phyloP scores from a whole-genome alignment of 2,797 vertebrate genomes.

The Tangara arthus region DNA sequence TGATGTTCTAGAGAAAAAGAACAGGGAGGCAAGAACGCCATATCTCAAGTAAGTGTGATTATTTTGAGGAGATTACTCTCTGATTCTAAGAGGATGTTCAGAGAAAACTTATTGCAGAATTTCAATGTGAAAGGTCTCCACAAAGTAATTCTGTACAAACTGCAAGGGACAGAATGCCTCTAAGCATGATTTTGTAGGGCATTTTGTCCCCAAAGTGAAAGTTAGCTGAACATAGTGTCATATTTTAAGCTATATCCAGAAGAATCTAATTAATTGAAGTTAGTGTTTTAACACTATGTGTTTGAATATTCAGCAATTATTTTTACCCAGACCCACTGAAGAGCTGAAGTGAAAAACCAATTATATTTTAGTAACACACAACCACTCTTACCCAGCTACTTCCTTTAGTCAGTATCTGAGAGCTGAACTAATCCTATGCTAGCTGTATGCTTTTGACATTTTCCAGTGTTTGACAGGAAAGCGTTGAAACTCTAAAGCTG shows the following conservation, averaged over 20 bases:
- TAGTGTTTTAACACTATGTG: not conserved
- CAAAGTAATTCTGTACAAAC: not conserved
- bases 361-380: not conserved
- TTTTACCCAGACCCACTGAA: not conserved
- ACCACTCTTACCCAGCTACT: not conserved
- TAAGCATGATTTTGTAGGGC: not conserved
- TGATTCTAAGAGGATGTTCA: not conserved
- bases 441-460: not conserved
- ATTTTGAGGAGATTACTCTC: not conserved
- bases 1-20: not conserved
- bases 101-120: not conserved
- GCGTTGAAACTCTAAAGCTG: not conserved
- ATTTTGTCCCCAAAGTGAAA: not conserved
- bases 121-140: not conserved
- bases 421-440: not conserved
- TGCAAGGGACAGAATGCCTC: not conserved
- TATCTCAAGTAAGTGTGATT: not conserved
- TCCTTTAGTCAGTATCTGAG: not conserved
- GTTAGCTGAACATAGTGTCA: not conserved
- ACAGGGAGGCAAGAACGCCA: not conserved
- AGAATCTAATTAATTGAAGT: not conserved
- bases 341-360: not conserved
- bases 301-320: not conserved
- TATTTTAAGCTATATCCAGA: not conserved
- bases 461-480: not conserved